phyloP scores from a whole-genome alignment of 2,888 invertebrate species.

The Drosophila lacicola region DNA sequence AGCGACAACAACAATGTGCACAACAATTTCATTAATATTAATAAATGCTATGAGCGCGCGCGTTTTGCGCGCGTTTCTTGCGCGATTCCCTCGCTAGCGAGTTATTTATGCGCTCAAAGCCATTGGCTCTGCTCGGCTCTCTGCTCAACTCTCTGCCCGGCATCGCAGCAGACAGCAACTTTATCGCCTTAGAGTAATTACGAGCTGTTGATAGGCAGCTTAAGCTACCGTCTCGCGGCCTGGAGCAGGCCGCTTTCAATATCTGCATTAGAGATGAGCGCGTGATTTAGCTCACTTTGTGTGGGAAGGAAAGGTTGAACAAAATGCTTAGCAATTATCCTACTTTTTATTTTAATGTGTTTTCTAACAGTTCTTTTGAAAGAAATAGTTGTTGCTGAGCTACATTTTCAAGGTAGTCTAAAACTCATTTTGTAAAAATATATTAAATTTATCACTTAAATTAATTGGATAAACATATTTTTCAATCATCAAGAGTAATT shows the following conservation, averaged over 20 bases:
- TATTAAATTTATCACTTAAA: no score
- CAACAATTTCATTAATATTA: constrained; percentile 80
- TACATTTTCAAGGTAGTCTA: no score
- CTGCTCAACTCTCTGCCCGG: constrained; percentile 16
- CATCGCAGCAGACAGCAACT: constrained; percentile 38
- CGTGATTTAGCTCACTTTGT: constrained; percentile 38
- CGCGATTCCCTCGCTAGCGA: constrained; percentile 34
- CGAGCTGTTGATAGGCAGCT: constrained; percentile 79
- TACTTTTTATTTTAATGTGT: background rate
- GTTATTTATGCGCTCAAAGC: constrained; percentile 60
- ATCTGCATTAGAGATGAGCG: constrained; percentile 54
- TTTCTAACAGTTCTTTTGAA: background rate
- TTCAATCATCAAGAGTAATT: no score
- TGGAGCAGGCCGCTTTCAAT: constrained; percentile 20
- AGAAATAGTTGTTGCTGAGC: no score
- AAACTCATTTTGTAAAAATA: no score
- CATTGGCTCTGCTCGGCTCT: constrained; percentile 3
- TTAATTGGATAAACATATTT: no score
- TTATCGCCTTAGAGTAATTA: constrained; percentile 76
- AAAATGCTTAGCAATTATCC: background rate
- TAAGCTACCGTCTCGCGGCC: constrained; percentile 64
- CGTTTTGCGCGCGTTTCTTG: constrained; percentile 44
- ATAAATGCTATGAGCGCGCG: constrained; percentile 59
- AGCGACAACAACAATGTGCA: constrained; percentile 63
- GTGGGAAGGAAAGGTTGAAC: background rate